Evolutionary conservation across 2,888 invertebrate genomes (phyloP), one percentile per base, ranked within the genome.

Genomic region (Rhorus exstirpatorius): DNA sequence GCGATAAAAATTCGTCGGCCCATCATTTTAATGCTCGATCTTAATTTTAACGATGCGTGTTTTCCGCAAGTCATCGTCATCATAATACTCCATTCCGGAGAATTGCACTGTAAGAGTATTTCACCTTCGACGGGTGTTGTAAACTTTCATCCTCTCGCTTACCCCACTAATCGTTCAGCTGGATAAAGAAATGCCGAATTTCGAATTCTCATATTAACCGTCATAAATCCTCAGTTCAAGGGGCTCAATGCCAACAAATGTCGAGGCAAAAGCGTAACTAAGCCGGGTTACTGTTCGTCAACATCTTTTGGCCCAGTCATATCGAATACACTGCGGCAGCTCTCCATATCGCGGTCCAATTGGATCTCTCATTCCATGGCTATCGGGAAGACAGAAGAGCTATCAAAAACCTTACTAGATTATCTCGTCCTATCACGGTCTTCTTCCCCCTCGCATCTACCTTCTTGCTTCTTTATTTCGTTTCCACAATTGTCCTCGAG

Each of bases 241-340:
- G 3, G 14, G 26, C 24, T 24, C 35, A 38, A 6, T 24, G 46
- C 31, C 31, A 26, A 71, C 44, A n/a, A 1, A 51, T 67, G 38
- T n/a, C 19, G 14, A 17, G 17, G 41, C 19, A n/a, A 17, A 65
- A 78, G 21, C 14, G 53, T 63, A 46, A n/a, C 4, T 31, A 58
- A 71, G 58, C n/a, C n/a, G 14, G 70, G 44, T 80, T 58, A 65
- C 61, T 49, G 63, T 58, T 63, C 75, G 75, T 75, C 80, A 80
- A 75, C 70, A 75, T 76, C 67, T 55, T 70, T 80, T 38, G 63
- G 24, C 68, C 55, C 55, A 26, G 55, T 65, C 58, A 12, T 35
- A 26, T 3, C n/a, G 12, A 58, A 58, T 46, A 26, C n/a, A 10
- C 7, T 38, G 38, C 38, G 7, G 38, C 1, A 10, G 14, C 26